Evolutionary conservation across 2,113 vertebrate species (phyloP).

Genomic region (Gambusia affinis): DNA sequence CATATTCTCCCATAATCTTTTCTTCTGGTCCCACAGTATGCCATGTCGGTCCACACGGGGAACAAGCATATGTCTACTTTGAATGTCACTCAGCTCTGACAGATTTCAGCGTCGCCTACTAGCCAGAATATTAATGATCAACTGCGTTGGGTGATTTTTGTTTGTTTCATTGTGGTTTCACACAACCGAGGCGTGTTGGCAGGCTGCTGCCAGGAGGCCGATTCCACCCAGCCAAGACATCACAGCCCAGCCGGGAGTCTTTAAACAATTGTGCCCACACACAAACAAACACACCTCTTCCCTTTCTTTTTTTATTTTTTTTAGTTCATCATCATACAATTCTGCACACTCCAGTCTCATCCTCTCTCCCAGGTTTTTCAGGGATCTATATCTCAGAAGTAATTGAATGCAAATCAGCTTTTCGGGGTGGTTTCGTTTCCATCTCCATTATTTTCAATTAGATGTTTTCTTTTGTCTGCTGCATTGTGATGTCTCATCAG

Average conservation of each 20-base stretch:
- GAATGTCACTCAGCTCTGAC: conserved; percentile 1
- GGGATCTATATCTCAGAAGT: conserved; percentile 4
- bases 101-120: conserved; percentile 8
- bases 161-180: conserved; percentile 29
- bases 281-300: conserved; percentile 28
- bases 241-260: conserved; percentile 33
- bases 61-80: conserved; percentile 3
- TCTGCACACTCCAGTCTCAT: background rate
- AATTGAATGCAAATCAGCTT: background rate
- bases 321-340: background rate
- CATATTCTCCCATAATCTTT: background rate
- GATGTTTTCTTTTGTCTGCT: background rate
- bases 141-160: background rate
- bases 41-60: background rate
- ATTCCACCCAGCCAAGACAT: conserved; percentile 21
- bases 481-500: background rate
- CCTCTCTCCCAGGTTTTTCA: background rate
- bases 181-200: conserved; percentile 22
- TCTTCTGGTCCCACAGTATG: background rate
- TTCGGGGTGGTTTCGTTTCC: background rate
- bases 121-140: conserved; percentile 24
- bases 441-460: background rate
- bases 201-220: conserved; percentile 20
- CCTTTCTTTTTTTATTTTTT: background rate
- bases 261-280: conserved; percentile 43